Percentiles rank a stretch among this genome's conserved stretches.
Conservation (phyloP, 23 tunicate genomes). For the Diplosoma virens region DNA sequence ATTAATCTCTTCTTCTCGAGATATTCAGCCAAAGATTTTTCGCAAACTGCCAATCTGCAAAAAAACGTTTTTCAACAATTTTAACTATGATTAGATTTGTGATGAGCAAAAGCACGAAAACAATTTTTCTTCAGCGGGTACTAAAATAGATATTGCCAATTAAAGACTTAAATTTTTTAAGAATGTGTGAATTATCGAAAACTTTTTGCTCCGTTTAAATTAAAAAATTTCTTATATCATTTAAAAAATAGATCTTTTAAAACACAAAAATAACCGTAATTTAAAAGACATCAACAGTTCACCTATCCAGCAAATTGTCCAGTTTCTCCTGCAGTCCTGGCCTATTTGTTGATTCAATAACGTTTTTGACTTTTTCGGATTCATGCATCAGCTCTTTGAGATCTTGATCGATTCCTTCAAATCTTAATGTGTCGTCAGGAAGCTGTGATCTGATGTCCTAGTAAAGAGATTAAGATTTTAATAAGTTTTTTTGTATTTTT, state of each 20-base stretch:
- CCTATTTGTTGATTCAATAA: slow-evolving; percentile 84
- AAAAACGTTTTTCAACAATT: slow-evolving; percentile 5
- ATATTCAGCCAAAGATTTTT: slow-evolving; percentile 85
- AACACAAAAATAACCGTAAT: too few relatives aligned
- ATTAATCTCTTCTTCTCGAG: slow-evolving; percentile 81
- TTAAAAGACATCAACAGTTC: too few relatives aligned
- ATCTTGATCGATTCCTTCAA: slow-evolving; percentile 71
- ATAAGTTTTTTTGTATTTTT: too few relatives aligned
- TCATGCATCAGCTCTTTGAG: slow-evolving; percentile 70
- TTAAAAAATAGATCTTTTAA: background rate
- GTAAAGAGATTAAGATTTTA: too few relatives aligned
- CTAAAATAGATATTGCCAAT: too few relatives aligned
- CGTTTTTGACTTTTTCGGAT: slow-evolving; percentile 73
- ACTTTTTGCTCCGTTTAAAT: too few relatives aligned
- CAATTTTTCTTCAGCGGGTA: too few relatives aligned
- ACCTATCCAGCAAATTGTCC: slow-evolving; percentile 78
- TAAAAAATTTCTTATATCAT: too few relatives aligned
- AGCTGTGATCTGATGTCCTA: slow-evolving; percentile 90
- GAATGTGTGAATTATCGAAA: too few relatives aligned
- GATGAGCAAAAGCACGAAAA: background rate
- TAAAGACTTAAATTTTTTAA: too few relatives aligned
- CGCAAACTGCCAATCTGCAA: slow-evolving; percentile 76
- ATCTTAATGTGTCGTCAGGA: slow-evolving; percentile 71
- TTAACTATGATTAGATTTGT: background rate
- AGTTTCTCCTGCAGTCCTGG: slow-evolving; percentile 67